A percentile compares a stretch with the other conserved stretches of the same genome.
phyloP scores from a whole-genome alignment of 2,113 vertebrate species.

The Pterocles gutturalis region DNA sequence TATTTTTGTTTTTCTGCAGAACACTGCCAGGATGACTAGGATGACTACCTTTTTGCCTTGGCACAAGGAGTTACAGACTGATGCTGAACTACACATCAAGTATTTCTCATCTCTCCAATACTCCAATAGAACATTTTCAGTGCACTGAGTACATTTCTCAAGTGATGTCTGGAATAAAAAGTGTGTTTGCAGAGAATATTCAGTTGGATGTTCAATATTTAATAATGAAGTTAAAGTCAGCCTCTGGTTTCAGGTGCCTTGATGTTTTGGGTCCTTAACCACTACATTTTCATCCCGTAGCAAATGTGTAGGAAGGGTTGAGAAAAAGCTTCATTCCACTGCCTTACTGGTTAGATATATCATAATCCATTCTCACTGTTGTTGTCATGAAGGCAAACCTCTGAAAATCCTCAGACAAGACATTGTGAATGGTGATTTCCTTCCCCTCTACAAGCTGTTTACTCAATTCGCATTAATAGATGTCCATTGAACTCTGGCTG shows the following conservation, averaged over 20 bases:
- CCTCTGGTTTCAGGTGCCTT: neutral
- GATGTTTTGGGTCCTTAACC: neutral
- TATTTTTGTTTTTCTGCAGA: neutral
- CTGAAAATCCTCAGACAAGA: neutral
- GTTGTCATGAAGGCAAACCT: neutral
- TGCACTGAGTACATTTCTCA: neutral
- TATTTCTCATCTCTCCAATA: neutral
- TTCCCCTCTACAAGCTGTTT: neutral
- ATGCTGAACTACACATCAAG: neutral
- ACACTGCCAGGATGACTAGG: neutral
- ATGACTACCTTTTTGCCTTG: neutral
- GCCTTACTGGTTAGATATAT: neutral
- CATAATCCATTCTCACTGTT: neutral
- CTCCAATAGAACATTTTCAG: neutral
- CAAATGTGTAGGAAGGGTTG: neutral
- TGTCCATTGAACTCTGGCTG: neutral
- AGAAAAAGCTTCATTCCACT: constrained; percentile 9
- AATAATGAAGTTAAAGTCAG: neutral
- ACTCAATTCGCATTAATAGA: neutral
- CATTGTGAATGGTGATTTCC: neutral
- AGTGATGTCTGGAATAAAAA: neutral
- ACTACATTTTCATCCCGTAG: constrained; percentile 30
- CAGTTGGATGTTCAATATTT: neutral
- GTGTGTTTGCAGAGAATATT: neutral
- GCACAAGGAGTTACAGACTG: neutral